Base-by-base conservation (phyloP, 2,888 invertebrate genomes). In the Orchestes rusci region DNA sequence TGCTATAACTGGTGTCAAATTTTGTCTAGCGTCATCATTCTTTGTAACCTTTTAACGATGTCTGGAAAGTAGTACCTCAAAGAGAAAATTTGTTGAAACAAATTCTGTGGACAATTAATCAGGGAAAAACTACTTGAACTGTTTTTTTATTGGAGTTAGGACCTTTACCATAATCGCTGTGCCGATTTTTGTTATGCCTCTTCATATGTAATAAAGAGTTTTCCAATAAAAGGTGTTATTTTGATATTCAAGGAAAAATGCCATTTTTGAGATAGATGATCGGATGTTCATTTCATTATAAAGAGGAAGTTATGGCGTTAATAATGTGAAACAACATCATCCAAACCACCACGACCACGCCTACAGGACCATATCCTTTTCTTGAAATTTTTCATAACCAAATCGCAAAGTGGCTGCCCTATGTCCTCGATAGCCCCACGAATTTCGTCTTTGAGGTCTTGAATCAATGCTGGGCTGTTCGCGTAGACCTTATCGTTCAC, bases 201-300 rank as follows among this genome's bases (percentile, higher is more conserved):
- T n/a, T n/a, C n/a, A n/a, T n/a, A n/a, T n/a, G n/a, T n/a, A n/a
- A 38, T 7, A 27, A 23, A 23, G 23, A 23, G 23, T 23, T 23
- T 23, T 23, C 23, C 7, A 23, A 23, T 23, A 23, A 23, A 23
- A 23, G 23, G 23, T 23, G 23, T 23, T 23, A 23, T 23, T 23
- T 23, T 10, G 23, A 23, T 23, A 38, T 31, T 31, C 10, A 23
- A 23, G 10, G 23, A 23, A 10, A 23, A 23, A 23, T 23, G 23
- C 23, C 23, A 23, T 23, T 23, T 23, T 23, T 23, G 10, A 23
- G 10, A 23, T 10, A 23, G 10, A 23, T 23, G 23, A 23, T 23
- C 23, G 10, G 10, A 23, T 23, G 10, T 23, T 23, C 10, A 23
- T 10, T 23, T 5, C 23, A 23, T 23, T 23, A 23, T 23, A 23